Conservation (phyloP, 1,140 invertebrate species). For the Antheraea pernyi region DNA sequence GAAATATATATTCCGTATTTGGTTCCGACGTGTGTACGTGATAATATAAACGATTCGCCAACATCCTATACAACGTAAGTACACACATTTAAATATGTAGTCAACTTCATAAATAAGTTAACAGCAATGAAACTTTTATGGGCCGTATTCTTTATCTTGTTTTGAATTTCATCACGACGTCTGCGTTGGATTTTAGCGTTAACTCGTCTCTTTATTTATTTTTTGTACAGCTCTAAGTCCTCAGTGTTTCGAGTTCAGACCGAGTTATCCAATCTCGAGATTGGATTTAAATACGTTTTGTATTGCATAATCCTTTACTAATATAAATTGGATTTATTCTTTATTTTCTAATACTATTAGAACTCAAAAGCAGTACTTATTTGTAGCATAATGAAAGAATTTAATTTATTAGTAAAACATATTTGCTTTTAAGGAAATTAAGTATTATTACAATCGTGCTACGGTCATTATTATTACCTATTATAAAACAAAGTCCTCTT, state of each 20-base stretch:
- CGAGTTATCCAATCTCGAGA: slow-evolving; percentile 24
- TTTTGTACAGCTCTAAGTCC: background rate
- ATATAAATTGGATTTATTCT: background rate
- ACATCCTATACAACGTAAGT: slow-evolving; percentile 34
- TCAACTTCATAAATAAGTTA: slow-evolving; percentile 72
- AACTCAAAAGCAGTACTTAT: too few species aligned
- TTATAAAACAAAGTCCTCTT: too few species aligned
- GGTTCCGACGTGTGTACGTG: background rate
- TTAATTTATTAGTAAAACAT: too few species aligned
- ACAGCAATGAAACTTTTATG: slow-evolving; percentile 73
- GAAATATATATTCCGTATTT: background rate
- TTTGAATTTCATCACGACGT: slow-evolving; percentile 68
- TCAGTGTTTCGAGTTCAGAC: background rate
- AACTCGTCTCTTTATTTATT: slow-evolving; percentile 9
- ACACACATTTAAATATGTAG: slow-evolving; percentile 62
- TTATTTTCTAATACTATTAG: background rate
- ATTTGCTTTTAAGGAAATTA: too few species aligned
- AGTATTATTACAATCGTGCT: too few species aligned
- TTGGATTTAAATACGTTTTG: slow-evolving; percentile 23
- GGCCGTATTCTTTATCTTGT: slow-evolving; percentile 70
- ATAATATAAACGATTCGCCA: background rate
- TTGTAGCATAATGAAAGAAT: background rate
- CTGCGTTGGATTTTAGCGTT: slow-evolving; percentile 51
- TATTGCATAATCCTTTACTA: slow-evolving; percentile 1
- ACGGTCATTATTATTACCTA: too few species aligned